phyloP scores from a whole-genome alignment of 2,797 vertebrate genomes.

The Sebastes hubbsi region DNA sequence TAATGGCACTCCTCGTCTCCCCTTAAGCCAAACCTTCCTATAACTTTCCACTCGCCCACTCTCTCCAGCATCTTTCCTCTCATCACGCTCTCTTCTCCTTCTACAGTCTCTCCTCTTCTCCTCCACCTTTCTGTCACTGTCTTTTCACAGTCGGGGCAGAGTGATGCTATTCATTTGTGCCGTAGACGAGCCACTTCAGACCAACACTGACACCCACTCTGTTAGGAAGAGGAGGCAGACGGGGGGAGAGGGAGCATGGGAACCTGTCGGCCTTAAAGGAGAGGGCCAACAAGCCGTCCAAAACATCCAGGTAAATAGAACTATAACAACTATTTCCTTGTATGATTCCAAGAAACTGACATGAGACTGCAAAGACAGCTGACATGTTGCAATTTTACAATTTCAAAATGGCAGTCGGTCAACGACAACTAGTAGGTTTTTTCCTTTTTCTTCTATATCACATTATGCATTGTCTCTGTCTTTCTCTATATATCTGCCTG shows the following conservation, averaged over 20 bases:
- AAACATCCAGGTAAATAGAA: slow-evolving; percentile 15
- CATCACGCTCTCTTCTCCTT: slow-evolving; percentile 30
- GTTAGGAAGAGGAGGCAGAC: slow-evolving; percentile 18
- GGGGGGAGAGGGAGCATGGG: slow-evolving; percentile 62
- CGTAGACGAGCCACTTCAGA: slow-evolving; percentile 61
- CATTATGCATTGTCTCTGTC: slow-evolving; percentile 4
- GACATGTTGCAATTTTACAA: slow-evolving; percentile 4
- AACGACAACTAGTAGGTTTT: neutral
- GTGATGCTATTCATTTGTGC: slow-evolving; percentile 51
- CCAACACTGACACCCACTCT: slow-evolving; percentile 47
- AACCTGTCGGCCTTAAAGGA: slow-evolving; percentile 24
- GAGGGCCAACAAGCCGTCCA: neutral
- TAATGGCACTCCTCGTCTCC: slow-evolving; percentile 49
- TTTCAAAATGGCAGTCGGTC: neutral
- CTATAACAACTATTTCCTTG: neutral
- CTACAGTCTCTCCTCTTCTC: slow-evolving; percentile 25
- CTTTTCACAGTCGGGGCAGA: slow-evolving; percentile 35
- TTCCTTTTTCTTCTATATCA: neutral
- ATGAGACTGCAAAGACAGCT: neutral
- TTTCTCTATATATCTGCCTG: neutral
- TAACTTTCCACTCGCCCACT: slow-evolving; percentile 40
- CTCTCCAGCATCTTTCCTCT: slow-evolving; percentile 40
- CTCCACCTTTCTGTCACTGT: slow-evolving; percentile 28
- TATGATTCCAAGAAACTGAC: neutral
- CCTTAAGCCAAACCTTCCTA: slow-evolving; percentile 28